Base-by-base conservation (phyloP, 2,797 vertebrate species). In the Acanthurus lineatus region DNA sequence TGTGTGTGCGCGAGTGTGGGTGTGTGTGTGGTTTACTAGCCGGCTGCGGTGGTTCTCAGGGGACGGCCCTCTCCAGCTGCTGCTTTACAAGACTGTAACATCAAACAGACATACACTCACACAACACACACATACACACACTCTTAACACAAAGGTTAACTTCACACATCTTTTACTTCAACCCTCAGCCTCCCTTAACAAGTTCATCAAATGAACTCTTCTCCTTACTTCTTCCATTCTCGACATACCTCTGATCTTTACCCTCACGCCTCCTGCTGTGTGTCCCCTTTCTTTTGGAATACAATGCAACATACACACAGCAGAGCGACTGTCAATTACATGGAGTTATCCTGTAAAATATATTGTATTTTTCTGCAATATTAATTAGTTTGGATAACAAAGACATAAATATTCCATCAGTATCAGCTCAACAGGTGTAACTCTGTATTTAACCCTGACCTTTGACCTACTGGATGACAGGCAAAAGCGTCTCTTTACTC, bases 1-100 rank as follows among this genome's bases (percentile, higher is more conserved):
- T 78, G 76, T 77, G 86, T 69, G 70, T 58, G 28, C 28, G 4
- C 2, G 28, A 3, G 70, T 38, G 79, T 28, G 72, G 51, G 63
- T 28, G 71, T 63, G 80, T 57, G 60, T 38, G 81, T 83, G 92
- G 89, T 96, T 95, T 95, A 95, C 91, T 92, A 91, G 93, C 84
- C 40, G 77, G 86, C 88, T 89, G 91, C 76, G 90, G 92, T 91
- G 91, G 89, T 90, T 92, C 89, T 90, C 84, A 57, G 68, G 92
- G 93, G 93, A 94, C 93, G 84, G 85, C 89, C 92, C 94, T 92
- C 86, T 92, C 93, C 95, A 95, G 95, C 95, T 95, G 94, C 89
- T 85, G 77, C 89, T 95, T 95, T 95, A 95, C 88, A 94, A 95
- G 93, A 91, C 84, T 87, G 82, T 92, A 90, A 94, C 93, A 94